A percentile compares a stretch with the other conserved stretches of the same genome.
phyloP scores from a whole-genome alignment of 2,113 vertebrate genomes.

The Lethenteron camtschaticum region DNA sequence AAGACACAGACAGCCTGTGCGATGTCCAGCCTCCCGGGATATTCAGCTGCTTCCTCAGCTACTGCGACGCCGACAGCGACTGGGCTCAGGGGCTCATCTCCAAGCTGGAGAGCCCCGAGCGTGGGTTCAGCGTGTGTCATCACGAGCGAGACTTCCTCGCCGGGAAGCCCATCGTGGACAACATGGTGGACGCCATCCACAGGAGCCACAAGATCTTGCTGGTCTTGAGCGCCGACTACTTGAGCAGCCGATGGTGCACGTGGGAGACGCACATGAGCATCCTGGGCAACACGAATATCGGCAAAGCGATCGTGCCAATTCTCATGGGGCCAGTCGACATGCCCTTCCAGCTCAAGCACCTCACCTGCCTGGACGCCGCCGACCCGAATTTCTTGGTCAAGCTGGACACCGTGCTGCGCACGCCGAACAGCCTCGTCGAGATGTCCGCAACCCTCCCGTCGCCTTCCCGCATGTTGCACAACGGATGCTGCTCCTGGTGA shows the following conservation, averaged over 20 bases:
- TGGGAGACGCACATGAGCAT: constrained; percentile 23
- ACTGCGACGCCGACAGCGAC: constrained; percentile 16
- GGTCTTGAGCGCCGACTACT: constrained; percentile 23
- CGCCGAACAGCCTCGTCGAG: constrained; percentile 11
- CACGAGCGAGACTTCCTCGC: constrained; percentile 22
- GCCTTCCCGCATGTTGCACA: constrained; percentile 17
- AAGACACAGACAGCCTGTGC: no score
- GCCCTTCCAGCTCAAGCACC: constrained; percentile 22
- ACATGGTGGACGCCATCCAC: constrained; percentile 23
- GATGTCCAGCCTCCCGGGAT: no score
- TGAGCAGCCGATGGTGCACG: constrained; percentile 24
- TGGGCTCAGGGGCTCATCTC: constrained; percentile 17
- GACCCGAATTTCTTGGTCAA: constrained; percentile 16
- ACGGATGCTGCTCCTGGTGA: constrained; percentile 17
- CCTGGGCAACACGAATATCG: constrained; percentile 20
- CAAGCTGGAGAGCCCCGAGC: constrained; percentile 14
- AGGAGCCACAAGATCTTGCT: constrained; percentile 25
- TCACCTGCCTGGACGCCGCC: constrained; percentile 21
- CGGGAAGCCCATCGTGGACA: constrained; percentile 21
- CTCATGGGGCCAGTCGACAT: constrained; percentile 17
- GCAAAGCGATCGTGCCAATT: constrained; percentile 20
- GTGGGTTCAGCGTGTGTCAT: constrained; percentile 16
- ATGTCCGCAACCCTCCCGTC: constrained; percentile 15
- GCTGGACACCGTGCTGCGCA: constrained; percentile 17
- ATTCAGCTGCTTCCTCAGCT: constrained; percentile 18